Evolutionary conservation across 1,140 invertebrate species (phyloP), one percentile per base, ranked within the genome.

Genomic region (Aphidius ervi): DNA sequence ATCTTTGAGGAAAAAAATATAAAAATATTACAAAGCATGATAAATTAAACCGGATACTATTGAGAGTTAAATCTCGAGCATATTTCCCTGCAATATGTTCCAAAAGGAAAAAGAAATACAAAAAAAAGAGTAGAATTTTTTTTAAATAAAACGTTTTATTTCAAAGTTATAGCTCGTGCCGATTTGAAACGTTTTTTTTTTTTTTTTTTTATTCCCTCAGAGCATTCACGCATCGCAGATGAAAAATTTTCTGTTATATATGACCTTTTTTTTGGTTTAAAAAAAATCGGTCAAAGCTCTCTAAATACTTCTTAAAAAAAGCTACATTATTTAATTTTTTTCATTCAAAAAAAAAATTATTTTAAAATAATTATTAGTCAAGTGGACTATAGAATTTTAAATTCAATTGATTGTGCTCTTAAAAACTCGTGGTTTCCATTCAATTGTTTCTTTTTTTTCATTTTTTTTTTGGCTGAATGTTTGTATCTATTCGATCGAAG

Each of bases 11-110:
- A 55, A 9, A 40, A 52, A 23, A 55, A 59, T 8, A 62, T 41
- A 59, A 58, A 59, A 54, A 46, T 46, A 63, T 46, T 41, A 54
- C 52, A 59, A 58, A 23, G 48, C 50, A 57, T 65, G 58, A 59
- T 61, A 60, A 70, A 72, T 72, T 67, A 55, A 60, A 59, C 71
- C 70, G 71, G 70, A 73, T 72, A 31, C 23, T 0, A 73, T 68
- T 63, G 67, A 66, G 66, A 68, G 65, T 58, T 9, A 58, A 16
- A 42, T 43, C 9, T 9, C 42, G 20, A 56, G 45, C 23, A 31
- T 31, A 31, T 31, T 3, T 31, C 23, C 39, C 54, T 49, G 62
- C 70, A 71, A 73, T 73, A 69, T 73, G 71, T 65, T 62, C 59
- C 60, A 23, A 47, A 46, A 10, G 31, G 46, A 47, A 45, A 43